These are phyloP conservation scores for Sisyra terminalis DNA, from an alignment of 2,888 invertebrate genomes.

Conservation along the genomic window DNA sequence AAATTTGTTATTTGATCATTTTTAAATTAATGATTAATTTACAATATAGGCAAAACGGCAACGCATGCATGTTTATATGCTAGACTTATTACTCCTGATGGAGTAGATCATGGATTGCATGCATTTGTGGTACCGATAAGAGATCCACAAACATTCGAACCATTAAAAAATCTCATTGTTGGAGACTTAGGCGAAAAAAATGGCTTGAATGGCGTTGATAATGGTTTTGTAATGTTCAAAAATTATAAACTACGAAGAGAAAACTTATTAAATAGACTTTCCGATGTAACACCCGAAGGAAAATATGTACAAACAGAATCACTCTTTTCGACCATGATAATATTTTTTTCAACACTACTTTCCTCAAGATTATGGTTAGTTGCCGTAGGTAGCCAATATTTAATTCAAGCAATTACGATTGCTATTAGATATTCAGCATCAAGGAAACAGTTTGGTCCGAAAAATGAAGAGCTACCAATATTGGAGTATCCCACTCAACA, in stretches of 20 bases:
- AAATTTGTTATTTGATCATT: not conserved
- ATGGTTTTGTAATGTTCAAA: conserved; percentile 71
- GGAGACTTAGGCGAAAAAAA: conserved; percentile 90
- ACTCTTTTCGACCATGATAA: conserved; percentile 66
- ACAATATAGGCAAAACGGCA: conserved; percentile 48
- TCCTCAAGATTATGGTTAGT: conserved; percentile 70
- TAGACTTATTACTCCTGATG: conserved; percentile 66
- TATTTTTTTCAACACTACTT: conserved; percentile 66
- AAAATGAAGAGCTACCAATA: conserved; percentile 62
- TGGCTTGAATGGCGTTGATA: conserved; percentile 83
- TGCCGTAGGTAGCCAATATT: conserved; percentile 38
- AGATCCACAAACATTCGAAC: conserved; percentile 49
- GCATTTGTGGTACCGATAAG: conserved; percentile 78
- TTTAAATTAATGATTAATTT: not conserved
- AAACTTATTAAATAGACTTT: conserved; percentile 66
- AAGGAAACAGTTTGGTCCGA: conserved; percentile 74
- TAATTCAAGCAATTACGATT: conserved; percentile 62
- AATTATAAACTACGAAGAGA: conserved; percentile 66
- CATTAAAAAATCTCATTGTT: conserved; percentile 64
- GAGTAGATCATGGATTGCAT: conserved; percentile 68
- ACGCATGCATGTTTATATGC: conserved; percentile 83
- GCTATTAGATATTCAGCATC: conserved; percentile 77
- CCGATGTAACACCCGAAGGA: conserved; percentile 73
- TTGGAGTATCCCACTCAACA: conserved; percentile 87
- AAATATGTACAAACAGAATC: conserved; percentile 64